Evolutionary conservation across 2,888 invertebrate species (phyloP).

Genomic region (Dioctria linearis): DNA sequence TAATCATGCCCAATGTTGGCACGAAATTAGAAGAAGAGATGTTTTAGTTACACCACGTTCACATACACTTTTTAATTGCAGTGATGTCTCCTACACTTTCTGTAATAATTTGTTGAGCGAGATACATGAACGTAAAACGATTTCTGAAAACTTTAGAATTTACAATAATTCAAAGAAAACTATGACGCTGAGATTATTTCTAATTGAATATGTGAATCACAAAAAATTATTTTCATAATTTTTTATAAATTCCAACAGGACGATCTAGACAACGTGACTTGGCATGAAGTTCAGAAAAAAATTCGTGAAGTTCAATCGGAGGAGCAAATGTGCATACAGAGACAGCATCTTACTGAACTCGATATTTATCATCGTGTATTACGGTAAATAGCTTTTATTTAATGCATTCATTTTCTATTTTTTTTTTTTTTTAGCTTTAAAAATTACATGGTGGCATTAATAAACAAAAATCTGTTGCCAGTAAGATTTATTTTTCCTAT

Average conservation of each 20-base stretch:
- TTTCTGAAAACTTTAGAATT: too few relatives aligned
- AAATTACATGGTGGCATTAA: conserved; percentile 98
- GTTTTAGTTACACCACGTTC: too few relatives aligned
- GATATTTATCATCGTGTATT: conserved; percentile 98
- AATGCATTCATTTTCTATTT: conserved; percentile 3
- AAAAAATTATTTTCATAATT: conserved; percentile 1
- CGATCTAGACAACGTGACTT: conserved; percentile 90
- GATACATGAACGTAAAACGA: too few relatives aligned
- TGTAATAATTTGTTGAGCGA: too few relatives aligned
- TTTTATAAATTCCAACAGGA: conserved; percentile 67
- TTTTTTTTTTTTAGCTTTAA: conserved; percentile 76
- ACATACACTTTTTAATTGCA: too few relatives aligned
- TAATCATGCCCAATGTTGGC: too few relatives aligned
- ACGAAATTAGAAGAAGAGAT: too few relatives aligned
- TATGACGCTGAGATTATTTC: too few relatives aligned
- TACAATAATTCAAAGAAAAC: too few relatives aligned
- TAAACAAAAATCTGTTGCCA: conserved; percentile 94
- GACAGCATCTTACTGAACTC: conserved; percentile 92
- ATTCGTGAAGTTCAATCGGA: conserved; percentile 93
- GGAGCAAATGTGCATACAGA: conserved; percentile 98
- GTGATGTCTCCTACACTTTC: too few relatives aligned
- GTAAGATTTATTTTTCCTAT: conserved; percentile 86
- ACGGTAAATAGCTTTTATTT: conserved; percentile 72
- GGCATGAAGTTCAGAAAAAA: conserved; percentile 92
- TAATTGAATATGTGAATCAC: too few relatives aligned